Evolutionary conservation across 2,113 vertebrate genomes (phyloP).

Genomic region (Acrocephalus arundinaceus): DNA sequence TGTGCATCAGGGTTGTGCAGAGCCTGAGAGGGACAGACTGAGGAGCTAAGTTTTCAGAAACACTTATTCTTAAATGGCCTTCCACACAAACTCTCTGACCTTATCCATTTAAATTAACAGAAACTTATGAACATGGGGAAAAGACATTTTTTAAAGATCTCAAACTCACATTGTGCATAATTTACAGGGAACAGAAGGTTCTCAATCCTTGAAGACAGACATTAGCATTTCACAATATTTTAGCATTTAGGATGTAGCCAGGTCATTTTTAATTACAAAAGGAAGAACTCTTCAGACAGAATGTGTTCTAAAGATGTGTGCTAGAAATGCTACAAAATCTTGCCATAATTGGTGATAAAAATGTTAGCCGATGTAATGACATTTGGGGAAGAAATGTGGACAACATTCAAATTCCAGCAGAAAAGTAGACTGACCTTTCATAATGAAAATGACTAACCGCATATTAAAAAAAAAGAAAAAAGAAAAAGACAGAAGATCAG

Average conservation of each 20-base stretch:
- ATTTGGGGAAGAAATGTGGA: constrained; percentile 52
- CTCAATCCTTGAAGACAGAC: neutral
- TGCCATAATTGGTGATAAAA: constrained; percentile 47
- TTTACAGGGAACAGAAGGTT: neutral
- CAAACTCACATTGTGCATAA: neutral
- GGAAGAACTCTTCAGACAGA: constrained; percentile 25
- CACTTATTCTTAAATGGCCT: neutral
- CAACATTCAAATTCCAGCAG: constrained; percentile 49
- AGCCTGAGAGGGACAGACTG: neutral
- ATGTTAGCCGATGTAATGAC: constrained; percentile 52
- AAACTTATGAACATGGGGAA: neutral
- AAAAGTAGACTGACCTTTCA: constrained; percentile 57
- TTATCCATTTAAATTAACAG: neutral
- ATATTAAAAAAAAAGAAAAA: neutral
- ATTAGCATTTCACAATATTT: constrained; percentile 23
- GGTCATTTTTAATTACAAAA: constrained; percentile 35
- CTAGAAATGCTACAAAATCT: constrained; percentile 50
- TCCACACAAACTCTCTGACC: neutral
- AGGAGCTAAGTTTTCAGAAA: neutral
- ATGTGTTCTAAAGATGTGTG: neutral
- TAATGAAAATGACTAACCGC: constrained; percentile 50
- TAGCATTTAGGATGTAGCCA: neutral
- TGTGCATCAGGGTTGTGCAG: rapidly evolving
- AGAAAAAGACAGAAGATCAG: neutral
- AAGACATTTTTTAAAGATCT: constrained; percentile 3